A percentile compares a stretch with the other conserved stretches of the same genome.
Evolutionary conservation across 1,140 invertebrate species (phyloP).

Genomic region (Himalopsyche phryganea): DNA sequence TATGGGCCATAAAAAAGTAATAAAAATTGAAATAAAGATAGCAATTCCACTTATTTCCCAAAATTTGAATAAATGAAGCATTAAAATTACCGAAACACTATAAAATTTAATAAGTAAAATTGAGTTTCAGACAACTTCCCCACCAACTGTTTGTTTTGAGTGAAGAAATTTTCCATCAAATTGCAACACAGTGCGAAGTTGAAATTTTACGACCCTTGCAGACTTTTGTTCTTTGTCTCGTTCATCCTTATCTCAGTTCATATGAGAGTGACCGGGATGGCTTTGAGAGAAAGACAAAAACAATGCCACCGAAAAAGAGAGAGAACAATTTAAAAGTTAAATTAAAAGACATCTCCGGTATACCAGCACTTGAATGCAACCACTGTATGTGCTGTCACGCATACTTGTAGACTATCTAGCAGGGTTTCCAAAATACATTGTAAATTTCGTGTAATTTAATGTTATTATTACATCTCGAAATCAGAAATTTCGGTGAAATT

Average conservation of each 20-base stretch:
- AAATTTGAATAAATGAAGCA: no score
- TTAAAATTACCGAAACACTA: no score
- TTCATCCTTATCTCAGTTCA: not conserved
- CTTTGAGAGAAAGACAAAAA: not conserved
- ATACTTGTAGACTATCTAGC: not conserved
- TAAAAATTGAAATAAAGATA: no score
- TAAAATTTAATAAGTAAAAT: no score
- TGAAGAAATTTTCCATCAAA: conserved; percentile 5
- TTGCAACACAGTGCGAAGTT: conserved; percentile 1
- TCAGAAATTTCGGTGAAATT: no score
- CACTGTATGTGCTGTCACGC: not conserved
- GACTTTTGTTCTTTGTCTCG: not conserved
- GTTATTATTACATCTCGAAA: no score
- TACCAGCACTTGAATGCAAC: not conserved
- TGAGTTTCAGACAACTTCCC: no score
- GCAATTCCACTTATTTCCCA: no score
- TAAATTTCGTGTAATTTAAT: no score
- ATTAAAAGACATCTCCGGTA: conserved; percentile 4
- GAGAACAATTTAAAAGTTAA: conserved; percentile 11
- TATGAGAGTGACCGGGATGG: not conserved
- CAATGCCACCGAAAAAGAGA: conserved; percentile 1
- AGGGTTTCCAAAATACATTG: no score
- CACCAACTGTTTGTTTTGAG: no score
- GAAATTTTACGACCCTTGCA: not conserved
- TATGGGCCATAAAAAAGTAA: no score